Conservation (phyloP, 1,140 invertebrate genomes). For the Plutomurus gul region DNA sequence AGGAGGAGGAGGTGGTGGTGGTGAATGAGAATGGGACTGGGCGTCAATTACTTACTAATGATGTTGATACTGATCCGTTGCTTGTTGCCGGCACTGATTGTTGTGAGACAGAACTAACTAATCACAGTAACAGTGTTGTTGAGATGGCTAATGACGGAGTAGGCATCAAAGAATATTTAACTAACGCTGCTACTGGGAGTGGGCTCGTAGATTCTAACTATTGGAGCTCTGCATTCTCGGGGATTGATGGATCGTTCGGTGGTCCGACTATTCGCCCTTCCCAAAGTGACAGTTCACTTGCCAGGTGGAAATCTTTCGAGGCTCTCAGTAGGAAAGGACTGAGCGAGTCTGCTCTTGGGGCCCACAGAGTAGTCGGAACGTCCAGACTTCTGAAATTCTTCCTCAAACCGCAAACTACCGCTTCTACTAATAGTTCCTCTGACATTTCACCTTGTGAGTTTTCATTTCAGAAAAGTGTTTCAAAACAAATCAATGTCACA, state of each 20-base stretch:
- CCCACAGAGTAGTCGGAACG: conserved; percentile 43
- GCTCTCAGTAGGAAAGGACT: conserved; percentile 51
- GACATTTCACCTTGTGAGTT: conserved; percentile 38
- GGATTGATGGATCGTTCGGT: not conserved
- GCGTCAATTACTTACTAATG: not conserved
- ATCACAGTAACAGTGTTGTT: conserved; percentile 18
- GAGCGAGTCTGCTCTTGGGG: conserved; percentile 48
- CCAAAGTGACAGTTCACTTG: conserved; percentile 48
- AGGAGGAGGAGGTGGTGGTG: not conserved
- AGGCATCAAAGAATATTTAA: conserved; percentile 24
- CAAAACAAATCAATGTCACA: not conserved
- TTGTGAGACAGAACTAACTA: conserved; percentile 8
- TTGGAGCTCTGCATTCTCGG: conserved; percentile 40
- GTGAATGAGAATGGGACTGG: not conserved
- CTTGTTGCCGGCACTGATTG: not conserved
- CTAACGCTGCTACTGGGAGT: conserved; percentile 15
- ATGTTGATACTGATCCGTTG: not conserved
- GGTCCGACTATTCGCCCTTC: conserved; percentile 35
- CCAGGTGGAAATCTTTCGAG: conserved; percentile 48
- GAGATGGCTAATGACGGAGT: conserved; percentile 5
- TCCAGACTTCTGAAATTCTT: conserved; percentile 54
- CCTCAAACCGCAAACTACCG: conserved; percentile 26
- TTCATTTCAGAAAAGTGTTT: not conserved
- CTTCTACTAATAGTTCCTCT: conserved; percentile 33
- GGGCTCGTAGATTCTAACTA: conserved; percentile 39